A percentile compares a stretch with the other conserved stretches of the same genome.
These are phyloP conservation scores for Falco punctatus DNA, from an alignment of 2,113 vertebrate genomes.

Conservation along the genomic window DNA sequence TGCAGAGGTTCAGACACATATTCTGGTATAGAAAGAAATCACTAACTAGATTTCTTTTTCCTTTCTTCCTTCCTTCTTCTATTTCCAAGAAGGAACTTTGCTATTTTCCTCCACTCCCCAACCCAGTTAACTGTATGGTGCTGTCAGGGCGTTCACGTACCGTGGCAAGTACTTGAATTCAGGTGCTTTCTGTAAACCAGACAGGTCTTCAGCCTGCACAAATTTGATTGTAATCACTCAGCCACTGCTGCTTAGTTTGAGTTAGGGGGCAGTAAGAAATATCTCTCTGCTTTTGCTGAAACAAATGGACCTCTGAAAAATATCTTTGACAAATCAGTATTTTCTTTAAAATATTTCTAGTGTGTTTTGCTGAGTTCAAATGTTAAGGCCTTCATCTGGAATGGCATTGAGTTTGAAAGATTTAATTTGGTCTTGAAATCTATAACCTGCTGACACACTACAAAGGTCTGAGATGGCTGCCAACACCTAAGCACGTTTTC, in stretches of 20 bases:
- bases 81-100: background rate
- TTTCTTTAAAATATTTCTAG: background rate
- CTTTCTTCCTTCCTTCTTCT: background rate
- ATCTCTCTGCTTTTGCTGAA: background rate
- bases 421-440: slow-evolving; percentile 18
- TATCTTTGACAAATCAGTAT: background rate
- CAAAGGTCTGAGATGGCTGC: slow-evolving; percentile 8
- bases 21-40: background rate
- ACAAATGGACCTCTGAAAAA: background rate
- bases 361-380: background rate
- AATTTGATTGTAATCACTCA: background rate
- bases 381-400: background rate
- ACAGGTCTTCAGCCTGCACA: background rate
- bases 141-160: background rate
- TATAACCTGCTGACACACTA: background rate
- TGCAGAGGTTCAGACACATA: background rate
- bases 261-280: background rate
- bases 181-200: background rate
- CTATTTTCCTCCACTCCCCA: background rate
- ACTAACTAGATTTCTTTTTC: background rate
- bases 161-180: background rate
- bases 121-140: background rate
- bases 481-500: slow-evolving; percentile 16
- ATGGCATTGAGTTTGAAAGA: background rate
- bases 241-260: background rate